A percentile compares a stretch with the other conserved stretches of the same genome.
Evolutionary conservation across 2,888 invertebrate genomes (phyloP).

Genomic region (Pyrocoelia pectoralis): DNA sequence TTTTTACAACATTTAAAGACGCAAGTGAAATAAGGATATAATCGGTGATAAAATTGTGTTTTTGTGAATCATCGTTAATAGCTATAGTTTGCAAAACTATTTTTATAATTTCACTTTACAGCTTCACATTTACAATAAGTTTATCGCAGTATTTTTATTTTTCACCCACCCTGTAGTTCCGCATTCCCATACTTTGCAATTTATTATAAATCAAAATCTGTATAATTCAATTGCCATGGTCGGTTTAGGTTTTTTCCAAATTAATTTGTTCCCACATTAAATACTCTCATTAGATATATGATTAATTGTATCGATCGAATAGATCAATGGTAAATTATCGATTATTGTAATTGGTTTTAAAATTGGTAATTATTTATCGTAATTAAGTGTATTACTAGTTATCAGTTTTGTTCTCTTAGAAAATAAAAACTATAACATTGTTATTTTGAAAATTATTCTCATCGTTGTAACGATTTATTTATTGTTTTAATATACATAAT

Average conservation of each 20-base stretch:
- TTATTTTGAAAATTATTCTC: constrained; percentile 14
- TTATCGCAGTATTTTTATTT: no score
- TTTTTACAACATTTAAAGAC: constrained; percentile 95
- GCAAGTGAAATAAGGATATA: constrained; percentile 77
- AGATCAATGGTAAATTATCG: not conserved
- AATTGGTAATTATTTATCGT: constrained; percentile 21
- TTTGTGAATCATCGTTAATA: constrained; percentile 32
- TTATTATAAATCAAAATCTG: no score
- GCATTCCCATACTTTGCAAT: no score
- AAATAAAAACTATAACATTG: constrained; percentile 30
- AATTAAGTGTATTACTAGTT: constrained; percentile 31
- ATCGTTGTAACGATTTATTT: constrained; percentile 7
- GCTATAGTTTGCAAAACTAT: no score
- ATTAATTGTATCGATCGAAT: not conserved
- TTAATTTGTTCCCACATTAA: no score
- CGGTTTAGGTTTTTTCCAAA: no score
- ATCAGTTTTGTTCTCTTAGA: constrained; percentile 30
- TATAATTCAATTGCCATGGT: no score
- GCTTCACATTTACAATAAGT: no score
- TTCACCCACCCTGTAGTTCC: no score
- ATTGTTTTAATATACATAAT: constrained; percentile 18
- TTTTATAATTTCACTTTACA: not conserved
- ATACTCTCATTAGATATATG: not conserved
- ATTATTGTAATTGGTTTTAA: constrained; percentile 10
- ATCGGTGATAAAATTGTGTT: constrained; percentile 28